Percentiles rank a stretch among this genome's conserved stretches.
phyloP scores from a whole-genome alignment of 2,113 vertebrate genomes.

The Hippolais icterina region DNA sequence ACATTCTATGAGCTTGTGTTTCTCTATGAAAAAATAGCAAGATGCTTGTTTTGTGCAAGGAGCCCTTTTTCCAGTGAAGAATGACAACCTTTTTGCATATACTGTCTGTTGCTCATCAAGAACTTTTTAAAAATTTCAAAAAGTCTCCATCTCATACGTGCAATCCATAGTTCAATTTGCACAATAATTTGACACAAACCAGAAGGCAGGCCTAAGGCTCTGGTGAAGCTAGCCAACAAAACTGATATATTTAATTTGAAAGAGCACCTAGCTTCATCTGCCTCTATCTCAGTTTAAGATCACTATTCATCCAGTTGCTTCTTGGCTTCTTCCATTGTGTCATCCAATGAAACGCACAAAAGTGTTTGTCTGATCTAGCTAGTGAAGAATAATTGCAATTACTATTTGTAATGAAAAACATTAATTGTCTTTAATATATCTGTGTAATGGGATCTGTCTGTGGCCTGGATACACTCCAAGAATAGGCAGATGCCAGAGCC shows the following conservation, averaged over 20 bases:
- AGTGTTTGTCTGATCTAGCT: neutral
- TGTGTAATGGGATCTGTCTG: neutral
- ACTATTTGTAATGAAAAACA: neutral
- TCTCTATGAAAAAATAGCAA: neutral
- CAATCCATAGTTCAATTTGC: neutral
- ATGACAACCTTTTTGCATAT: neutral
- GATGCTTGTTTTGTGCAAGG: neutral
- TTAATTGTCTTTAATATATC: neutral
- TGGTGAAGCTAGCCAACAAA: neutral
- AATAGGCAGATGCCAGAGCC: neutral
- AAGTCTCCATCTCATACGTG: accelerated
- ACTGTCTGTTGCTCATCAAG: neutral
- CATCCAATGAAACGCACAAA: neutral
- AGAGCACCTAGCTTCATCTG: neutral
- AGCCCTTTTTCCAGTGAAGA: neutral
- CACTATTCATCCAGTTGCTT: neutral
- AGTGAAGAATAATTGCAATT: neutral
- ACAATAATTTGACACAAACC: neutral
- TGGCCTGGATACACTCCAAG: neutral
- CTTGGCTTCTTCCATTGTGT: neutral
- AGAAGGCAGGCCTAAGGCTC: neutral
- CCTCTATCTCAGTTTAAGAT: neutral
- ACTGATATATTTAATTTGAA: neutral
- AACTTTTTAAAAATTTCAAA: neutral
- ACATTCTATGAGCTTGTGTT: neutral